These are phyloP conservation scores for Anniella stebbinsi DNA, from an alignment of 2,797 vertebrate genomes.

Conservation along the genomic window DNA sequence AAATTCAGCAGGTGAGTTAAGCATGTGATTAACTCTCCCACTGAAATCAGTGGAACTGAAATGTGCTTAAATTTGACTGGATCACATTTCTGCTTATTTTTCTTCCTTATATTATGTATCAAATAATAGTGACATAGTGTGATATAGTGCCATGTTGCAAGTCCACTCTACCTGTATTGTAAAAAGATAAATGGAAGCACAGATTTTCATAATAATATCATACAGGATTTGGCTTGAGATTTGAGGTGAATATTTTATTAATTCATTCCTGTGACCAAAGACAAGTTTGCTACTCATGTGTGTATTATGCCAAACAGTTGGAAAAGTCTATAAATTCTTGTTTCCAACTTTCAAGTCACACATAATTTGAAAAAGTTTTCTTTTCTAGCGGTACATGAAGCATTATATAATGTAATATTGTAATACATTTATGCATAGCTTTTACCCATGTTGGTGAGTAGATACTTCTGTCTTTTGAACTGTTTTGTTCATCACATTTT, in stretches of 20 bases:
- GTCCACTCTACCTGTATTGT: constrained; percentile 24
- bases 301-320: constrained; percentile 11
- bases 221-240: neutral
- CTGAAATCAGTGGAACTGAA: neutral
- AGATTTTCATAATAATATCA: constrained; percentile 34
- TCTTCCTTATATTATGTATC: neutral
- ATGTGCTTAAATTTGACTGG: neutral
- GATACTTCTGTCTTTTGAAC: neutral
- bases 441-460: neutral
- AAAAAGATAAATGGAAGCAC: neutral
- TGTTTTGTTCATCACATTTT: neutral
- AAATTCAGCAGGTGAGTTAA: neutral
- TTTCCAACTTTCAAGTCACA: constrained; percentile 12
- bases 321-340: constrained; percentile 3
- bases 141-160: neutral
- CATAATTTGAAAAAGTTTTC: constrained; percentile 13
- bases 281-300: neutral
- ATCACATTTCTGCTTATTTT: neutral
- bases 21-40: neutral
- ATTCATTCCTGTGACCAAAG: constrained; percentile 20
- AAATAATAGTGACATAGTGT: neutral
- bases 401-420: constrained; percentile 11
- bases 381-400: constrained; percentile 24
- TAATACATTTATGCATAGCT: neutral
- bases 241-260: constrained; percentile 19